These are phyloP conservation scores for Calliphora vicina DNA, from an alignment of 1,140 invertebrate genomes.

Conservation along the genomic window DNA sequence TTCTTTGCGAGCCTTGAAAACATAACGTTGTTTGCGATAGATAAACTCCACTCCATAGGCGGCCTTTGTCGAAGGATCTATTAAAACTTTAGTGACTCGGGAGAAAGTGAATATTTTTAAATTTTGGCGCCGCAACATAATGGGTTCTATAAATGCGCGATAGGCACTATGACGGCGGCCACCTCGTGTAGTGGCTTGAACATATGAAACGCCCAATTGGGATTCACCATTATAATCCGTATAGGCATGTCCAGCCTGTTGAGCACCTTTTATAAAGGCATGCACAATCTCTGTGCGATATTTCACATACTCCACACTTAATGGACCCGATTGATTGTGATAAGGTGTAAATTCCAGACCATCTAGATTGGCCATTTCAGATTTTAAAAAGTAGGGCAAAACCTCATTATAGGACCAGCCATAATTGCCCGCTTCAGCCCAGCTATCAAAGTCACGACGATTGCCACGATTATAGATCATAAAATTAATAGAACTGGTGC, in stretches of 20 bases:
- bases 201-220: slow-evolving; percentile 70
- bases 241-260: slow-evolving; percentile 66
- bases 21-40: slow-evolving; percentile 62
- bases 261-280: slow-evolving; percentile 70
- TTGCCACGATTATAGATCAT: slow-evolving; percentile 86
- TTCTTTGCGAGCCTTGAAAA: slow-evolving; percentile 71
- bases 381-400: slow-evolving; percentile 71
- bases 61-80: slow-evolving; percentile 67
- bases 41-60: slow-evolving; percentile 73
- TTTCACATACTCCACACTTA: slow-evolving; percentile 65
- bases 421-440: slow-evolving; percentile 71
- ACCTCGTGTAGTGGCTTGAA: slow-evolving; percentile 67
- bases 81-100: slow-evolving; percentile 71
- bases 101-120: slow-evolving; percentile 69
- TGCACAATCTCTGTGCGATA: slow-evolving; percentile 66
- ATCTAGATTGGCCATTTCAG: slow-evolving; percentile 66
- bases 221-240: slow-evolving; percentile 69
- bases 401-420: slow-evolving; percentile 77
- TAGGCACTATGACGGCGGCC: slow-evolving; percentile 67
- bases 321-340: slow-evolving; percentile 65
- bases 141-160: slow-evolving; percentile 68
- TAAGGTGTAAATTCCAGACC: slow-evolving; percentile 63
- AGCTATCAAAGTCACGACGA: slow-evolving; percentile 74
- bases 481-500: slow-evolving; percentile 78
- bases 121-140: slow-evolving; percentile 69